Base-by-base conservation (phyloP, 2,888 invertebrate species). In the Oxytorus armatus region DNA sequence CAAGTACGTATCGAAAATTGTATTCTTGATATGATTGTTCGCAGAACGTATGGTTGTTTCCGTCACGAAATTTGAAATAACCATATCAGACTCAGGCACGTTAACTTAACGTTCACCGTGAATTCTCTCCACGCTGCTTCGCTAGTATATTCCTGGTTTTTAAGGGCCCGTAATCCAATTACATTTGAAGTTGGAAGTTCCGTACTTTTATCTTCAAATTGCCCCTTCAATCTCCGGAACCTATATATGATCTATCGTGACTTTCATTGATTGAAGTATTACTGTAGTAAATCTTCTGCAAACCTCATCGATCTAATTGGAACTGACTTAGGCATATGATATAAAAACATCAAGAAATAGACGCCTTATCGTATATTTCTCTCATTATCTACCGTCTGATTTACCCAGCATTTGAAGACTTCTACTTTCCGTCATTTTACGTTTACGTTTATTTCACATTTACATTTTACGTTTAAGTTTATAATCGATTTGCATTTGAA, bases 21-120 rank as follows among this genome's bases (percentile, higher is more conserved):
- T n/a, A n/a, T n/a, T n/a, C n/a, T 44, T 47, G 18, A n/a, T n/a
- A 7, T n/a, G 51, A 51, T 51, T 25, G 25, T 51, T n/a, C n/a
- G 51, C 51, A 51, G 21, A 25, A 51, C n/a, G n/a, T n/a, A n/a
- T n/a, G n/a, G n/a, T n/a, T n/a, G n/a, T n/a, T n/a, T n/a, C n/a
- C n/a, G 3, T 25, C 11, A n/a, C 25, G 25, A 25, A 51, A 25
- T 25, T 0, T 25, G n/a, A 4, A 11, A 36, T 36, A 11, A 23
- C 51, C 36, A 21, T 36, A 3, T 21, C 33, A 36, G 36, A 33
- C 49, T 8, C 29, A n/a, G 7, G 25, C 44, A 16, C 14, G 33
- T 16, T 51, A 63, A 1, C 39, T 14, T 1, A 11, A 59, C 39
- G 1, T 4, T 4, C 16, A 11, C 29, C n/a, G 4, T 18, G 1